Percentiles rank a stretch among this genome's conserved stretches.
Conservation (phyloP, 2,113 vertebrate genomes). For the Xenopus laevis region DNA sequence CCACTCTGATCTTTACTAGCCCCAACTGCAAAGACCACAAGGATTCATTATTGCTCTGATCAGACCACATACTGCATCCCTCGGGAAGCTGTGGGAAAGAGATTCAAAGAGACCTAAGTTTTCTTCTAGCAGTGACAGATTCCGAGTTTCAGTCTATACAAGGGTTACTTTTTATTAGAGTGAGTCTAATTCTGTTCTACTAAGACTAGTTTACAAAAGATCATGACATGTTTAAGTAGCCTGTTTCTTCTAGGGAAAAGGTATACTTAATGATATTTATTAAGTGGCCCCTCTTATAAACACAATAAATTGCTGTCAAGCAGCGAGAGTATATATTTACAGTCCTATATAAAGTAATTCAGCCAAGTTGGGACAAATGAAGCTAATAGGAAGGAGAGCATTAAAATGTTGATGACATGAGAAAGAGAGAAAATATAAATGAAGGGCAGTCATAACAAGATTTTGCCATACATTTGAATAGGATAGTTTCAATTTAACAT, state of each 20-base stretch:
- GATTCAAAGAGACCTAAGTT: conserved; percentile 22
- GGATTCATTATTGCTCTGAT: conserved; percentile 40
- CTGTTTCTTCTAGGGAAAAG: background rate
- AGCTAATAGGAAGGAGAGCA: no score
- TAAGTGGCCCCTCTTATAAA: no score
- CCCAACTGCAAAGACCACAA: conserved; percentile 37
- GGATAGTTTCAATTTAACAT: no score
- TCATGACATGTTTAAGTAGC: background rate
- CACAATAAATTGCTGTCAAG: no score
- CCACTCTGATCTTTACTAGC: conserved; percentile 39
- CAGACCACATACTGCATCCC: conserved; percentile 27
- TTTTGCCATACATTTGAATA: no score
- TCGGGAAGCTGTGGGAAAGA: conserved; percentile 12
- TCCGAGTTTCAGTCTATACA: background rate
- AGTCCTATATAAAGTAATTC: no score
- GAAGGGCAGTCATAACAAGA: no score
- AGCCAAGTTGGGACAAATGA: no score
- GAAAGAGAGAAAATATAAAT: no score
- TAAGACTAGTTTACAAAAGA: background rate
- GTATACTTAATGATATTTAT: no score
- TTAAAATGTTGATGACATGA: no score
- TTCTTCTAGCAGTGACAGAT: conserved; percentile 17
- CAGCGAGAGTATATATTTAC: no score
- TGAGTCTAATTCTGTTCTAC: background rate
- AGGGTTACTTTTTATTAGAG: background rate